Evolutionary conservation across 2,888 invertebrate species (phyloP), one percentile per base, ranked within the genome.

Genomic region (Agrochola lychnidis): DNA sequence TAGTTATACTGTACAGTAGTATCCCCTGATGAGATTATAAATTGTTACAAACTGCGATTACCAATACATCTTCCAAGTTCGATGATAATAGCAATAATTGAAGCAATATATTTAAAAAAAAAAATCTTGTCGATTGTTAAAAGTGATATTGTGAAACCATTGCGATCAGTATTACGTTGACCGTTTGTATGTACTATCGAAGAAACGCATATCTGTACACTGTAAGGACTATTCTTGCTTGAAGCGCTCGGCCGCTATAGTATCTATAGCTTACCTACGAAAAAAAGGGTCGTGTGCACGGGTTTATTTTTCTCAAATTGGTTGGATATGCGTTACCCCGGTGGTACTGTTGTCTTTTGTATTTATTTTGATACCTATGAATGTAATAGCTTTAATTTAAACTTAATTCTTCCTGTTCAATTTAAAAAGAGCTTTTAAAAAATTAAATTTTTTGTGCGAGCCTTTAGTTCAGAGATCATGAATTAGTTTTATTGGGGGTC

Each of bases 111-210:
- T 25, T 63, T 36, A 36, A 36, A 36, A 36, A 36, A 36, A 36
- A 36, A n/a, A n/a, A n/a, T n/a, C 4, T 74, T 14, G 30, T 61
- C 2, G n/a, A 45, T 56, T 56, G n/a, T 6, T 14, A 25, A 12
- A 42, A 66, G 42, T 53, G 30, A 36, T 64, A 51, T 40, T 63
- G 16, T 40, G 19, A 48, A 42, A n/a, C 14, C 14, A 16, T 53
- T 67, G n/a, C 9, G 22, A 76, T 68, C 68, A 77, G 77, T 77
- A 56, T 76, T 77, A 62, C 12, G n/a, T 59, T 66, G 6, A 53
- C 1, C n/a, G 14, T 57, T 48, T 30, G 14, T 56, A n/a, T 73
- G 66, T 25, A 22, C 30, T 30, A 30, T 30, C 1, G 30, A 30
- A 30, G 30, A 30, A 1, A 30, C 30, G 30, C 30, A 30, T 30